A percentile compares a stretch with the other conserved stretches of the same genome.
These are phyloP conservation scores for Trypoxylus dichotomus DNA, from an alignment of 1,140 invertebrate species.

Conservation along the genomic window DNA sequence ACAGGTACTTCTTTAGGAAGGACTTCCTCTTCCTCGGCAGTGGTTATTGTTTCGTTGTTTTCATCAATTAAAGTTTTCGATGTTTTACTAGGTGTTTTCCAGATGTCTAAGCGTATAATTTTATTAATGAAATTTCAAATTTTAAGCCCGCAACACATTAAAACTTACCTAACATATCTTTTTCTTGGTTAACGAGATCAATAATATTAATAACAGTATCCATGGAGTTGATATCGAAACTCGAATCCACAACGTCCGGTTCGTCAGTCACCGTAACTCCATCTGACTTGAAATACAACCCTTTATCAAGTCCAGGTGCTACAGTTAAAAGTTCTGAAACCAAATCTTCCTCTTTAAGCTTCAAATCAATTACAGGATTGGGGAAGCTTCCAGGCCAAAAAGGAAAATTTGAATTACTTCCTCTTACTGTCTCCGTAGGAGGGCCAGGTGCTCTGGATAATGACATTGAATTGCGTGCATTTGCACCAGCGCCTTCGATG, in stretches of 20 bases:
- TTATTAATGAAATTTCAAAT: not conserved
- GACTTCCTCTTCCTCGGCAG: constrained; percentile 46
- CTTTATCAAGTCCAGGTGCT: constrained; percentile 66
- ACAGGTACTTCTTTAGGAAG: constrained; percentile 44
- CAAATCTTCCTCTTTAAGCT: constrained; percentile 22
- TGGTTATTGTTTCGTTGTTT: constrained; percentile 23
- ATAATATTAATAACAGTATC: constrained; percentile 48
- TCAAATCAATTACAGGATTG: constrained; percentile 55
- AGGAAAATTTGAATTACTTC: constrained; percentile 71
- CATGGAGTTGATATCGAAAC: not conserved
- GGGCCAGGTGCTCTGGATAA: constrained; percentile 66
- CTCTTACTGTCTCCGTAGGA: constrained; percentile 63
- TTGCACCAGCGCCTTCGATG: constrained; percentile 63
- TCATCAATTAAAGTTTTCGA: not conserved
- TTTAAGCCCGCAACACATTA: not conserved
- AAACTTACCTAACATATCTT: constrained; percentile 41
- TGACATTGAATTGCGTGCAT: constrained; percentile 75
- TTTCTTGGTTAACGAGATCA: constrained; percentile 45
- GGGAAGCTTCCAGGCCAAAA: constrained; percentile 83
- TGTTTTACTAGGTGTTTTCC: constrained; percentile 29
- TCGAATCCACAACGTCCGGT: constrained; percentile 17
- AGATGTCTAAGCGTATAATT: constrained; percentile 26
- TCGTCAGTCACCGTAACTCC: constrained; percentile 51
- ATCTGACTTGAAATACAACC: constrained; percentile 60
- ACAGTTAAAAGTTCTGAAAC: constrained; percentile 58